Evolutionary conservation across 2,888 invertebrate species (phyloP).

Genomic region (Ferrisia virgata): DNA sequence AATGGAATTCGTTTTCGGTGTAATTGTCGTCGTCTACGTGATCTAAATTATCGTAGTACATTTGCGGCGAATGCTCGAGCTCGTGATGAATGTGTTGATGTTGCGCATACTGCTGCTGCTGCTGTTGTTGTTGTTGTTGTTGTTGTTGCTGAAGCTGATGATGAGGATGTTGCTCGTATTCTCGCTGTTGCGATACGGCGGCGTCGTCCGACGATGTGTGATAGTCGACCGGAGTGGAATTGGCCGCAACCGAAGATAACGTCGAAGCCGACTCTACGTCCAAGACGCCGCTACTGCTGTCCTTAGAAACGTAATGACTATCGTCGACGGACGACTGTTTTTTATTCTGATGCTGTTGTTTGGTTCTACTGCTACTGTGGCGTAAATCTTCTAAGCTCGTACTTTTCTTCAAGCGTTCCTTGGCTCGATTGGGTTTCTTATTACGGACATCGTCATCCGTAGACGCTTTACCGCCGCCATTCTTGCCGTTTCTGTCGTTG

Average conservation of each 20-base stretch:
- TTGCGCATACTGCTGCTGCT: neutral
- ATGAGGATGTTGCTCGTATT: neutral
- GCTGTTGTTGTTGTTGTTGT: neutral
- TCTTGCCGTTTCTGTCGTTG: neutral
- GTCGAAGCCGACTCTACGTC: neutral
- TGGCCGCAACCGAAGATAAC: neutral
- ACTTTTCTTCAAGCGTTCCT: conserved; percentile 37
- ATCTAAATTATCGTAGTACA: neutral
- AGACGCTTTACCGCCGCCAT: neutral
- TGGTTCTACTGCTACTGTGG: neutral
- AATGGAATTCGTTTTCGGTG: conserved; percentile 64
- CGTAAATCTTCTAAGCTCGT: conserved; percentile 39
- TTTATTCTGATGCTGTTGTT: conserved; percentile 7
- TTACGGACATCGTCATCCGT: conserved; percentile 41
- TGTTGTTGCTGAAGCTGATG: neutral
- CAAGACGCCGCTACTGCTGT: neutral
- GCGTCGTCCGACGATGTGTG: neutral
- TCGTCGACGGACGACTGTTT: conserved; percentile 44
- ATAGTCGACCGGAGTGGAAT: neutral
- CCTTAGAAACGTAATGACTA: neutral
- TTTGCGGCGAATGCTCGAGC: neutral
- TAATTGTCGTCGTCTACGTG: conserved; percentile 36
- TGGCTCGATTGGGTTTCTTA: conserved; percentile 5
- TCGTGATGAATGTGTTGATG: neutral
- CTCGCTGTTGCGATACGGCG: neutral